A percentile compares a stretch with the other conserved stretches of the same genome.
phyloP scores from a whole-genome alignment of 2,888 invertebrate genomes.

The Polydrusus pterygomalis region DNA sequence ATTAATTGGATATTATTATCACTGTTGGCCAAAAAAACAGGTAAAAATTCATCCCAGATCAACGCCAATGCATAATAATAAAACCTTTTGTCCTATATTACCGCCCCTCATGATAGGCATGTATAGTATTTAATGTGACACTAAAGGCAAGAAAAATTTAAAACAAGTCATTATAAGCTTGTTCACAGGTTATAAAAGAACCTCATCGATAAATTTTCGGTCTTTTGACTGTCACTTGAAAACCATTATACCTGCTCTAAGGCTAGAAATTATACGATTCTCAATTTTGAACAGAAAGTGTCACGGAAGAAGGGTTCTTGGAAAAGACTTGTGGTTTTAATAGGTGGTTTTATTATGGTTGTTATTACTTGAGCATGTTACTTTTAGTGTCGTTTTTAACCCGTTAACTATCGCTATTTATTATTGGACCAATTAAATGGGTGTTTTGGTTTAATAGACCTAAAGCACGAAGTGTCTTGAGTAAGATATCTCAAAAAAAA shows the following conservation, averaged over 20 bases:
- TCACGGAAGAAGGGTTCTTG: constrained; percentile 52
- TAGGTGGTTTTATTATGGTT: constrained; percentile 42
- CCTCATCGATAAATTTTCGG: constrained; percentile 52
- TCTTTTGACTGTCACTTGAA: constrained; percentile 49
- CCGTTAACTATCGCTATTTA: constrained; percentile 46
- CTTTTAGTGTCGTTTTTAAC: constrained; percentile 44
- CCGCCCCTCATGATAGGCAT: constrained; percentile 38
- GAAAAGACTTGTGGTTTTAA: constrained; percentile 47
- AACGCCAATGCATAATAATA: constrained; percentile 18
- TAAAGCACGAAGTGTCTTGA: constrained; percentile 29
- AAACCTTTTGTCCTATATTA: constrained; percentile 23
- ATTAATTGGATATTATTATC: too few species aligned
- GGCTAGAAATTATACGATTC: constrained; percentile 47
- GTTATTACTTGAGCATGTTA: constrained; percentile 47
- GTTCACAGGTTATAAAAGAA: constrained; percentile 60
- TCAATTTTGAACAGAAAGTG: constrained; percentile 51
- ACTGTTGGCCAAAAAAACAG: too few species aligned
- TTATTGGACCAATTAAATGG: constrained; percentile 46
- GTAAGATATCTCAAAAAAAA: not conserved
- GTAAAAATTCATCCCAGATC: not conserved
- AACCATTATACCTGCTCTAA: constrained; percentile 50
- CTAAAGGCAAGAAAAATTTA: constrained; percentile 57
- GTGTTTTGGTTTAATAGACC: constrained; percentile 34
- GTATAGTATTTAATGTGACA: constrained; percentile 54
- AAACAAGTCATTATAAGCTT: constrained; percentile 61